phyloP scores from a whole-genome alignment of 2,888 invertebrate species.

The Andrena haemorrhoa region DNA sequence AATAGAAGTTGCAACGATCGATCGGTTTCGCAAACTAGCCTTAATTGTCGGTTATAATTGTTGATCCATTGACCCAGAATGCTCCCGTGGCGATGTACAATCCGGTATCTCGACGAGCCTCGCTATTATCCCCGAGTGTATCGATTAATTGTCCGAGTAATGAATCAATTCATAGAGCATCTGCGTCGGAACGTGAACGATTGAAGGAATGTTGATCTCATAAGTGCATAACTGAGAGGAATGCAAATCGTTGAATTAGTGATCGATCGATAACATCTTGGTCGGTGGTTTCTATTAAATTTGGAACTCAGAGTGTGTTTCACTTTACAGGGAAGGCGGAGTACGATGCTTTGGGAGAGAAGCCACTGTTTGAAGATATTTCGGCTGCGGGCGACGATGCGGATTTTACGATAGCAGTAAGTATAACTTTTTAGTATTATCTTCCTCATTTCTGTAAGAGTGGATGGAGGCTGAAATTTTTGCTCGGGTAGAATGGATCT shows the following conservation, averaged over 20 bases:
- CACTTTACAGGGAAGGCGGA: constrained; percentile 53
- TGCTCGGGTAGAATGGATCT: background rate
- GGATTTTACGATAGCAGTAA: constrained; percentile 72
- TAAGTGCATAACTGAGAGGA: too few relatives aligned
- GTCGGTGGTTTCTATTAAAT: background rate
- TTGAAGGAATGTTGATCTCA: background rate
- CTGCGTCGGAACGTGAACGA: background rate
- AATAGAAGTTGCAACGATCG: background rate
- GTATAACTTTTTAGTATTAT: constrained; percentile 44
- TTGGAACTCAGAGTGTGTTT: background rate
- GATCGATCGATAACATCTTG: too few relatives aligned
- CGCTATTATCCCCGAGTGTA: constrained; percentile 17
- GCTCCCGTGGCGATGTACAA: constrained; percentile 6
- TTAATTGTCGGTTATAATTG: constrained; percentile 43
- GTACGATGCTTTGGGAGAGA: constrained; percentile 65
- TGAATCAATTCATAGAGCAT: constrained; percentile 8
- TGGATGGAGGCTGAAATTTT: too few relatives aligned
- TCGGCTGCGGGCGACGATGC: constrained; percentile 70
- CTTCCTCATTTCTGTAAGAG: background rate
- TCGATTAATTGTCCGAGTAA: constrained; percentile 11
- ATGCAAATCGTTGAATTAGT: too few relatives aligned
- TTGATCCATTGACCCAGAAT: constrained; percentile 44
- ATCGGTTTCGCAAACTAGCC: constrained; percentile 32
- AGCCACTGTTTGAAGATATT: constrained; percentile 62
- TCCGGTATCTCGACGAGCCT: constrained; percentile 21